A percentile compares a stretch with the other conserved stretches of the same genome.
Conservation (phyloP, 23 tunicate genomes). For the Halocynthia aurantium region DNA sequence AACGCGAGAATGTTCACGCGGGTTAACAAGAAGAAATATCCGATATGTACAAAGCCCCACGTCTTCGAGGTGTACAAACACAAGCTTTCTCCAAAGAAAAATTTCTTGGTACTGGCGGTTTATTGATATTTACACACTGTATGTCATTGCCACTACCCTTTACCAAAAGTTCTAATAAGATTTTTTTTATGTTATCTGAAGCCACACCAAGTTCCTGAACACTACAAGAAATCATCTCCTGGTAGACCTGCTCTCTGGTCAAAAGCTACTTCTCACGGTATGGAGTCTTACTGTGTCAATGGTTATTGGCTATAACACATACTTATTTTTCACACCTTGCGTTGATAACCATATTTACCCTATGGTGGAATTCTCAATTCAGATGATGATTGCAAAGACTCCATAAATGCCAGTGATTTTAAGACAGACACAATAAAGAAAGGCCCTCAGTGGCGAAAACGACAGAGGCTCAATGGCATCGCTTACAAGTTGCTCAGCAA, state of each 20-base stretch:
- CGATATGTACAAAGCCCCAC: constrained; percentile 81
- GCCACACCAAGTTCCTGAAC: constrained; percentile 77
- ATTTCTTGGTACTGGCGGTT: background rate
- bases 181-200: background rate
- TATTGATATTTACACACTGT: background rate
- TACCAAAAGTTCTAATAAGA: background rate
- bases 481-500: constrained; percentile 18
- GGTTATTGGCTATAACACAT: background rate
- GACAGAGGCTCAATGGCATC: constrained; percentile 12
- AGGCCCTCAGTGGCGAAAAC: constrained; percentile 10
- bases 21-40: constrained; percentile 50
- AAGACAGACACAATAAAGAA: background rate
- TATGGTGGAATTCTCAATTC: background rate
- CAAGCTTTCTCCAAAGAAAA: constrained; percentile 20
- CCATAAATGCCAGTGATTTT: background rate
- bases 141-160: background rate
- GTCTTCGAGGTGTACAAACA: constrained; percentile 59
- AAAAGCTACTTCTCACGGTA: constrained; percentile 29
- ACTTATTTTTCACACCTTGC: background rate
- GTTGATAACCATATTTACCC: background rate
- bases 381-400: background rate
- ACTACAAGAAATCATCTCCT: constrained; percentile 38
- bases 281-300: background rate
- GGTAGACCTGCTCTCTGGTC: constrained; percentile 43
- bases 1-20: constrained; percentile 37